Base-by-base conservation (phyloP, 2,113 vertebrate genomes). In the Amphilophus citrinellus region DNA sequence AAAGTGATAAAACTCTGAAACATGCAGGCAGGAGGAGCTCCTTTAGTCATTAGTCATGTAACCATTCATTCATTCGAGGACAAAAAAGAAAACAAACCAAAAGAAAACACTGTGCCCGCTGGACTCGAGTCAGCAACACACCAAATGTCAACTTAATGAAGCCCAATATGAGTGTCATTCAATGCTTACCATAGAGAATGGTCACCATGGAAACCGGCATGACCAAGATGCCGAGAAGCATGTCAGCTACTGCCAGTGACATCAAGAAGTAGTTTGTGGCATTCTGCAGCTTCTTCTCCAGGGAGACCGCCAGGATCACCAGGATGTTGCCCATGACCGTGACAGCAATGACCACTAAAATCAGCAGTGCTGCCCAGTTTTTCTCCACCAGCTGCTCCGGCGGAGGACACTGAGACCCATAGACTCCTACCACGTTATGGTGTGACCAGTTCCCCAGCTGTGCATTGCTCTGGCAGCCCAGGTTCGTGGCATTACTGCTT, bases 201-300 rank as follows among this genome's bases (percentile, higher is more conserved):
- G 97, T 99, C 95, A 99, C 91, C 97, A 97, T 98, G 93, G 98
- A 98, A 85, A 99, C 96, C 0, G 98, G 98, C 98, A 99, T 99
- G 94, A 99, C 98, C 91, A 99, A 93, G 92, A 98, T 96, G 84
- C 98, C 98, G 77, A 99, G 95, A 84, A 99, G 97, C 97, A 99
- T 99, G 91, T 99, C 98, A 13, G 98, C 97, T 77, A 98, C 97
- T 2, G 98, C 98, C 91, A 99, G 97, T n/a, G 98, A 99, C 97
- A 98, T 99, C 94, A 99, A 92, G 94, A 99, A 99, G 87, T 99
- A 99, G 95, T 99, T 99, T 61, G 98, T 99, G 90, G 98, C 98
- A 18, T 98, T 99, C 94, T 99, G 98, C 88, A 99, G 97, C 91
- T 98, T 98, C 94, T 98, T 98, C 96, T 99, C 98, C 93, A 98